A percentile compares a stretch with the other conserved stretches of the same genome.
Conservation (phyloP, 2,113 vertebrate species). For the Brachionichthys hirsutus region DNA sequence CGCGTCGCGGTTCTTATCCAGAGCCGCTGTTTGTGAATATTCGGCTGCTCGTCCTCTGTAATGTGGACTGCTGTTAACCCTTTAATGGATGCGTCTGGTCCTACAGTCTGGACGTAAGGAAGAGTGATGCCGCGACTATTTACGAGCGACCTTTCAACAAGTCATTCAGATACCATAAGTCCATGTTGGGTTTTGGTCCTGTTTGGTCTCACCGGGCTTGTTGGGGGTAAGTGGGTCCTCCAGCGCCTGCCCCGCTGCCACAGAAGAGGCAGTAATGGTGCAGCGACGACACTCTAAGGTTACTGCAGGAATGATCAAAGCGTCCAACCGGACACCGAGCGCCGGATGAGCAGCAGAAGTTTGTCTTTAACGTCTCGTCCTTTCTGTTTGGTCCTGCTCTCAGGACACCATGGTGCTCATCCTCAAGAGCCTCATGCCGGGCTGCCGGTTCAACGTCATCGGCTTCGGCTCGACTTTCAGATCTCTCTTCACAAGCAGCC, state of each 20-base stretch:
- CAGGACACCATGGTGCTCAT: conserved; percentile 91
- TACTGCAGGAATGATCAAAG: conserved; percentile 1
- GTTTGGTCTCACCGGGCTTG: background rate
- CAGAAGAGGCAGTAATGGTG: conserved; percentile 15
- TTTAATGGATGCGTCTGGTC: conserved; percentile 22
- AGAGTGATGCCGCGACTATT: conserved; percentile 16
- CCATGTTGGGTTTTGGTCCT: background rate
- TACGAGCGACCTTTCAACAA: conserved; percentile 15
- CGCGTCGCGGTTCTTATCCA: conserved; percentile 8
- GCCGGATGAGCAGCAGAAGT: background rate
- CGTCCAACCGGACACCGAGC: conserved; percentile 6
- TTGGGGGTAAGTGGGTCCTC: conserved; percentile 17
- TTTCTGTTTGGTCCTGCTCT: background rate
- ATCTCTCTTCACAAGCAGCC: conserved; percentile 86
- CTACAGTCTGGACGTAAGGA: conserved; percentile 13
- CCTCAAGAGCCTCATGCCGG: conserved; percentile 90
- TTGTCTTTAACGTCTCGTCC: background rate
- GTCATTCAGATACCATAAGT: background rate
- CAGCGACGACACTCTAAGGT: conserved; percentile 3
- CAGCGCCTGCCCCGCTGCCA: background rate
- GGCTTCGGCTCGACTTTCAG: conserved; percentile 92
- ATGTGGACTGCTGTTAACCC: conserved; percentile 3
- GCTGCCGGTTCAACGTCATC: conserved; percentile 89
- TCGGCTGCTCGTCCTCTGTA: background rate
- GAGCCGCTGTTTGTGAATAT: background rate